Evolutionary conservation across 2,113 vertebrate species (phyloP), one percentile per base, ranked within the genome.

Genomic region (Hiodon alosoides): DNA sequence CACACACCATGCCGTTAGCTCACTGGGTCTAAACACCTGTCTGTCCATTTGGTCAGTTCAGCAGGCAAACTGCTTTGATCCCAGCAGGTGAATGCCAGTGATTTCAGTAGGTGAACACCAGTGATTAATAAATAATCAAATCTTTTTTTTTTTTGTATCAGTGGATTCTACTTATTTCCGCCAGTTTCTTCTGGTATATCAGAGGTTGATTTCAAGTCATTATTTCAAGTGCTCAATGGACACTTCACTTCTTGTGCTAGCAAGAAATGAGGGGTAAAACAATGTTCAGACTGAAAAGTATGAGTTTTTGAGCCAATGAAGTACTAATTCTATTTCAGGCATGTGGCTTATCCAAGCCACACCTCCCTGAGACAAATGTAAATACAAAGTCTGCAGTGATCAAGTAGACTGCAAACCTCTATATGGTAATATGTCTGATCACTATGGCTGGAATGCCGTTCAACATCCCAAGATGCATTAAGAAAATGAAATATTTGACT

Each of bases 371-470:
- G 72, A 66, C 53, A 57, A 58, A 31, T 7, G 61, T 54, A 57
- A 74, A 74, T 73, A 55, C 16, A 57, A 67, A 16, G 31, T 57
- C 58, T 67, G 61, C 9, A 54, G 60, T 10, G 9, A 68, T 31
- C 13, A 4, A 50, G 9, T 58, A 16, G 8, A 2, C 55, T 7
- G 50, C 50, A 11, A 52, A 51, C 55, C 70, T 76, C 69, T 79
- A 72, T 76, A 79, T 76, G 78, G 74, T 69, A 61, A 69, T 73
- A 17, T 51, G 71, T 60, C 51, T 14, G 53, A 54, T 72, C 74
- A 60, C 57, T 10, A 64, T 46, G 66, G 52, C 58, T 58, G 74
- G 70, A 73, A 79, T 65, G 78, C 59, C 14, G 54, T 51, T 72
- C 68, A 57, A 64, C 57, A 48, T 52, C 69, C 48, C 51, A 17